These are phyloP conservation scores for Mythimna pallens DNA, from an alignment of 2,888 invertebrate genomes.

Conservation along the genomic window DNA sequence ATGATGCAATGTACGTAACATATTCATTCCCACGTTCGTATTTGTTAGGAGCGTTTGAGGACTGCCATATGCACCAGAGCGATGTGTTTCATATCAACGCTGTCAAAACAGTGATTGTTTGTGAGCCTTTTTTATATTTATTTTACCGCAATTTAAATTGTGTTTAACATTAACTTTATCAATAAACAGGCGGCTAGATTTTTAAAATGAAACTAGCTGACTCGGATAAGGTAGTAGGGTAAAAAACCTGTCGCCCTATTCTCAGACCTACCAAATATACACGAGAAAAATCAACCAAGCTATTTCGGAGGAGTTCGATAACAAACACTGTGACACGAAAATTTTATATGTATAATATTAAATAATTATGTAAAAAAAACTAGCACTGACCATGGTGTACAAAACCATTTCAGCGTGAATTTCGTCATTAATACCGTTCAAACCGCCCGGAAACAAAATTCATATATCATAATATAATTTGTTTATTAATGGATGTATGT, in stretches of 20 bases:
- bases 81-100: constrained; percentile 36
- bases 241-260: no score
- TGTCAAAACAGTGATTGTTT: constrained; percentile 34
- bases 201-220: background rate
- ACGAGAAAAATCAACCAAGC: no score
- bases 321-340: no score
- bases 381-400: background rate
- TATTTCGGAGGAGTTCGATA: no score
- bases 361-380: background rate
- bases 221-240: no score
- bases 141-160: background rate
- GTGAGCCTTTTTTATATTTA: constrained; percentile 7
- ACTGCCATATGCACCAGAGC: constrained; percentile 12
- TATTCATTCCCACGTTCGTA: constrained; percentile 53
- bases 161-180: background rate
- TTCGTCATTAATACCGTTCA: constrained; percentile 24
- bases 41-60: constrained; percentile 35
- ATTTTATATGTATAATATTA: no score
- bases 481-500: constrained; percentile 24
- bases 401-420: background rate
- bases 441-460: constrained; percentile 19
- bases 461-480: constrained; percentile 21
- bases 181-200: background rate
- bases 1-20: constrained; percentile 40
- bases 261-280: no score